Evolutionary conservation across 2,113 vertebrate species (phyloP).

Genomic region (Tragelaphus imberbis): DNA sequence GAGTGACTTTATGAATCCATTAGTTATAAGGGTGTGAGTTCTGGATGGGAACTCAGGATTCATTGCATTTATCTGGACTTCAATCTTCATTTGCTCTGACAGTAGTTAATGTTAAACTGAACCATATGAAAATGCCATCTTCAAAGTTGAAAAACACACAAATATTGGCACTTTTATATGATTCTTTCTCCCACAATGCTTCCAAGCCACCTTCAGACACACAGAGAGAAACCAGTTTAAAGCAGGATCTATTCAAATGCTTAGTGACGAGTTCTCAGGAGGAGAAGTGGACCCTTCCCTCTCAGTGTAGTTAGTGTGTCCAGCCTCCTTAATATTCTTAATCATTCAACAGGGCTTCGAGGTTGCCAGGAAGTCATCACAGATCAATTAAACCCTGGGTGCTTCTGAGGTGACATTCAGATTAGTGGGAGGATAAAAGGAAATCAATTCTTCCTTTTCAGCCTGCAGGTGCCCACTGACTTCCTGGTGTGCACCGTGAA

Average conservation of each 20-base stretch:
- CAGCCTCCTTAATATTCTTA: not conserved
- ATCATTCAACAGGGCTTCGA: not conserved
- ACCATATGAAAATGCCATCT: not conserved
- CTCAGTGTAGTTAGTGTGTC: not conserved
- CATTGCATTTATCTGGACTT: not conserved
- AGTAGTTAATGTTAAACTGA: not conserved
- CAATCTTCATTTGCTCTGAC: not conserved
- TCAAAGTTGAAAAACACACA: not conserved
- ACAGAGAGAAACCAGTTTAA: not conserved
- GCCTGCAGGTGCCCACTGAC: not conserved
- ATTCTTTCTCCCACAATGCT: not conserved
- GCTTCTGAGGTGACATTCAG: conserved; percentile 49
- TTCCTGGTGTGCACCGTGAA: conserved; percentile 17
- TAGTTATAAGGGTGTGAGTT: not conserved
- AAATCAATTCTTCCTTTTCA: conserved; percentile 34
- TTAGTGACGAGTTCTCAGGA: not conserved
- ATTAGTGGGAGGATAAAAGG: conserved; percentile 43
- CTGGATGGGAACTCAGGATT: not conserved
- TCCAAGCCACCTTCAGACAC: not conserved
- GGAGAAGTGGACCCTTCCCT: not conserved
- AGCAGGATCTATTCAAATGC: not conserved
- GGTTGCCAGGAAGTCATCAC: conserved; percentile 12
- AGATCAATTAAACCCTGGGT: conserved; percentile 66
- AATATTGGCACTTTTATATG: not conserved
- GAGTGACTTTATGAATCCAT: not conserved